A percentile compares a stretch with the other conserved stretches of the same genome.
phyloP scores from a whole-genome alignment of 2,797 vertebrate genomes.

The Alcedo atthis region DNA sequence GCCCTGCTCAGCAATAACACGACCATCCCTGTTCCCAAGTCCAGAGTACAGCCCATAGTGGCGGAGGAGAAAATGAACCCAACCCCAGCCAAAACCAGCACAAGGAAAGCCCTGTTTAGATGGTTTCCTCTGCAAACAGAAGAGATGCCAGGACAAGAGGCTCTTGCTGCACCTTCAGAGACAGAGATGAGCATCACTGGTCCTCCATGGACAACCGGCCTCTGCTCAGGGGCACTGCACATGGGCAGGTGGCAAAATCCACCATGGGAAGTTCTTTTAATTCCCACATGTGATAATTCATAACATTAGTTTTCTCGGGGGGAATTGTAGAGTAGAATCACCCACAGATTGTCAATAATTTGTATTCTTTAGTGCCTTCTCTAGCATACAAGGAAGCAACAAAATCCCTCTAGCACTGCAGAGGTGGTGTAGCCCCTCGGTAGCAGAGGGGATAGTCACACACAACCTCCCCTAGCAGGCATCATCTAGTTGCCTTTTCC shows the following conservation, averaged over 20 bases:
- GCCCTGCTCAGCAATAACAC: neutral
- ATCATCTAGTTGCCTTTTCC: neutral
- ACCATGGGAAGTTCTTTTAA: neutral
- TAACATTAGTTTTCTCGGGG: neutral
- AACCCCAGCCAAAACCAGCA: neutral
- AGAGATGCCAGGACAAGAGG: neutral
- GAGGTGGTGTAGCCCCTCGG: neutral
- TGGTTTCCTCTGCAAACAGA: neutral
- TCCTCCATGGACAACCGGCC: fast-evolving
- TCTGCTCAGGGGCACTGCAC: neutral
- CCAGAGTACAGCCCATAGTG: neutral
- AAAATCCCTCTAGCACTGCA: neutral
- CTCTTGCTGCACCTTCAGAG: neutral
- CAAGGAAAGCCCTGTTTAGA: neutral
- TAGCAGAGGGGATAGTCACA: neutral
- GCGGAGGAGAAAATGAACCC: neutral
- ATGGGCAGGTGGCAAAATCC: neutral
- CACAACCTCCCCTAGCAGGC: neutral
- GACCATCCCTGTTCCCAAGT: too few species aligned
- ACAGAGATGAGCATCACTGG: neutral
- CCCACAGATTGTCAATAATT: neutral
- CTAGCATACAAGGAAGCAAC: neutral
- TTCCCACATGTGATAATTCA: neutral
- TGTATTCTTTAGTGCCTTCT: neutral
- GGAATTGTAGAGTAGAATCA: neutral